A percentile compares a stretch with the other conserved stretches of the same genome.
Conservation (phyloP, 2,888 invertebrate genomes). For the Archaeoteleia sp. region DNA sequence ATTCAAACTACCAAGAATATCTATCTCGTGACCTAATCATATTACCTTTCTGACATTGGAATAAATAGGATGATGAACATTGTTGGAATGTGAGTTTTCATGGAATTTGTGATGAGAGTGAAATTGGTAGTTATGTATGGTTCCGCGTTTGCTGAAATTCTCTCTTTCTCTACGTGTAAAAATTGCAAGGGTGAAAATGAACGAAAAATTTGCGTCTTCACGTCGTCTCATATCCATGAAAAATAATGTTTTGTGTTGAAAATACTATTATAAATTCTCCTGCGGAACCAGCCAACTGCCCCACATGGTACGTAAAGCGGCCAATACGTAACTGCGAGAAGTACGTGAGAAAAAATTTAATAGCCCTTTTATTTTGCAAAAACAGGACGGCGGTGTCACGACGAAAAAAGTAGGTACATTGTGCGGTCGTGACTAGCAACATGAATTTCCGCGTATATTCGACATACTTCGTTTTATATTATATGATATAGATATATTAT, state of each 20-base stretch:
- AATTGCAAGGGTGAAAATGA: background rate
- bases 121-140: constrained; percentile 14
- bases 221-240: constrained; percentile 19
- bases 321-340: constrained; percentile 34
- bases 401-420: constrained; percentile 27
- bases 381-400: constrained; percentile 20
- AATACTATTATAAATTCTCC: constrained; percentile 30
- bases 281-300: constrained; percentile 21
- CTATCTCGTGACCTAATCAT: background rate
- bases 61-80: constrained; percentile 16
- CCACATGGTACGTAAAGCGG: constrained; percentile 19
- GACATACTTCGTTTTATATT: too few relatives aligned
- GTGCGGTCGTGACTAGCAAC: constrained; percentile 34
- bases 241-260: constrained; percentile 27
- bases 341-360: constrained; percentile 44
- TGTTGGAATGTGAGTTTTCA: constrained; percentile 14
- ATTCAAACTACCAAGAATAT: background rate
- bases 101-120: constrained; percentile 15
- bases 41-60: background rate
- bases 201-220: constrained; percentile 5
- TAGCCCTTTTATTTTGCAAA: constrained; percentile 23
- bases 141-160: constrained; percentile 5
- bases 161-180: background rate
- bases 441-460: constrained; percentile 4
- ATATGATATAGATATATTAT: too few relatives aligned